phyloP scores from a whole-genome alignment of 2,113 vertebrate genomes.

The Apeltes quadracus region DNA sequence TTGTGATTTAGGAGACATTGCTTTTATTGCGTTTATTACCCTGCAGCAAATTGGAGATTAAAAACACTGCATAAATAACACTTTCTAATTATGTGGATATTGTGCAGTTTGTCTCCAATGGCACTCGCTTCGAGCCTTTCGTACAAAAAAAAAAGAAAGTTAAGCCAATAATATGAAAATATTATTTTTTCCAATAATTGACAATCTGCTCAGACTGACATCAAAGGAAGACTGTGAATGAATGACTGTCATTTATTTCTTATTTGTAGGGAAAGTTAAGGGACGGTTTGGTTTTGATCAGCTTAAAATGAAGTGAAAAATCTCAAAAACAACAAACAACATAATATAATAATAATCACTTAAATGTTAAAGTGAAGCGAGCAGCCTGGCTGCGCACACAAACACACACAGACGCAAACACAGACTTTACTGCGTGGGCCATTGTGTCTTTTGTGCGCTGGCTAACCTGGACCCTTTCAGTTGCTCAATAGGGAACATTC shows the following conservation, averaged over 20 bases:
- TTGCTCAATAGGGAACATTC: constrained; percentile 59
- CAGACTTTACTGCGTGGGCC: constrained; percentile 1
- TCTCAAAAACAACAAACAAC: background rate
- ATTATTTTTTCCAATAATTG: background rate
- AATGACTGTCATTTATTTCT: background rate
- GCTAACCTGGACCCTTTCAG: constrained; percentile 28
- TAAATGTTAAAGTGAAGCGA: background rate
- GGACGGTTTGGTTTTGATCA: background rate
- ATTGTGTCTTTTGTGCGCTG: constrained; percentile 29
- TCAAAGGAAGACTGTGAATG: background rate
- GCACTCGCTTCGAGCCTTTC: background rate
- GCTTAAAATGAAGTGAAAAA: background rate
- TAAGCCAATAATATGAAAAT: too few species aligned
- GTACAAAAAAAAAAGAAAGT: background rate
- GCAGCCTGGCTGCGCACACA: background rate
- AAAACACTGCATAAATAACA: background rate
- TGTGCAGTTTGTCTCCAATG: background rate
- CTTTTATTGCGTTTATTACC: background rate
- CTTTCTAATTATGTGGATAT: background rate
- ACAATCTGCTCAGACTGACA: constrained; percentile 1
- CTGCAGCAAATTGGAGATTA: background rate
- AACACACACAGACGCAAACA: constrained; percentile 18
- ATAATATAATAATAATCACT: too few species aligned
- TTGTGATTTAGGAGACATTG: too few species aligned
- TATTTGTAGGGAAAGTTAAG: background rate